A percentile compares a stretch with the other conserved stretches of the same genome.
phyloP scores from a whole-genome alignment of 2,113 vertebrate genomes.

The Ptyas mucosa region DNA sequence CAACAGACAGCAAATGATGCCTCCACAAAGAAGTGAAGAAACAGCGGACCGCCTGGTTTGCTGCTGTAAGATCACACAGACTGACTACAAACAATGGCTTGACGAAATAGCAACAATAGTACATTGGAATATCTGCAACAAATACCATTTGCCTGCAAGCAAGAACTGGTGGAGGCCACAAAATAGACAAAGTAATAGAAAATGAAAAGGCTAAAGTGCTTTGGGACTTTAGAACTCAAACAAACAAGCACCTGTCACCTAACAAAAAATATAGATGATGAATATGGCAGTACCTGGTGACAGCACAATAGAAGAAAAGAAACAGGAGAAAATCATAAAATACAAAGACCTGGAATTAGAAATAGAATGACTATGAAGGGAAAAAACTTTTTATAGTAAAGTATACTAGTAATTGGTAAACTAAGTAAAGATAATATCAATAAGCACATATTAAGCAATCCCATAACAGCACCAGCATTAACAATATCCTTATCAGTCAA shows the following conservation, averaged over 20 bases:
- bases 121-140: no score
- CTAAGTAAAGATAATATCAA: neutral
- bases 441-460: neutral
- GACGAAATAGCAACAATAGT: neutral
- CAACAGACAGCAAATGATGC: neutral
- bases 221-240: no score
- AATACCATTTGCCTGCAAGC: no score
- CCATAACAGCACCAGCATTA: neutral
- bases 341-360: neutral
- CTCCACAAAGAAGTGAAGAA: neutral
- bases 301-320: neutral
- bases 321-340: neutral
- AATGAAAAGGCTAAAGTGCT: no score
- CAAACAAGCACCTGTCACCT: no score
- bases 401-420: neutral
- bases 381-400: neutral
- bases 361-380: neutral
- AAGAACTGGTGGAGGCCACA: no score
- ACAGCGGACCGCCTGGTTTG: neutral
- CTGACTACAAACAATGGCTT: neutral
- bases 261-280: neutral
- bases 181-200: no score
- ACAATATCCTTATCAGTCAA: neutral
- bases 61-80: neutral
- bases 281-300: neutral